Base-by-base conservation (phyloP, 2,888 invertebrate species). In the Melanostoma scalare region DNA sequence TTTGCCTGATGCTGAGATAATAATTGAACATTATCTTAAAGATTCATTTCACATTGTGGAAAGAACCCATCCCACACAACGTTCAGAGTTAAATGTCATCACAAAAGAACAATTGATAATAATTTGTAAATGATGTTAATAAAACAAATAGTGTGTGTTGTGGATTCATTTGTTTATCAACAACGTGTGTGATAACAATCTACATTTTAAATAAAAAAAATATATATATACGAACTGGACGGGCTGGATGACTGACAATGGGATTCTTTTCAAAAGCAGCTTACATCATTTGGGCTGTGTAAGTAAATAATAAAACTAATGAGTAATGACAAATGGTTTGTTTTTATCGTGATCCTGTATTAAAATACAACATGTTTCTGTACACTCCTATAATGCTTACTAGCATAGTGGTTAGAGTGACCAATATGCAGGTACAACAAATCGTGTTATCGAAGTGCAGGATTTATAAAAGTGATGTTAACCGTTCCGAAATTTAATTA, bases 281-380 rank as follows among this genome's bases (percentile, higher is more conserved):
- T 87, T 95, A 95, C 92, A 94, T 95, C 90, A 94, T 95, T 90
- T 95, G 95, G 93, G 95, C 95, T 92, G 95, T 95, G 95, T 95
- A 92, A 95, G 95, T 95, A 84, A 40, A 20, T 1, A 20, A 20
- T 20, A 20, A 20, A 20, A 20, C n/a, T n/a, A n/a, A 20, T 20
- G 20, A 20, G 20, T 33, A 10, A 44, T 4, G 33, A 20, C 8
- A 9, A 8, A n/a, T 65, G 30, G 30, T 35, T 33, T 20, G 9
- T 60, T 52, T 52, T 71, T 4, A 35, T 68, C 10, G 9, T 8
- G 20, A 20, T 20, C 20, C 20, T 20, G 20, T 20, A 0, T 20
- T 20, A 1, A 1, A 20, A 20, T 20, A 20, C 20, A 20, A 20
- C 20, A 20, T 20, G 20, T 20, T 20, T 20, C 20, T 20, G 0